Percentiles rank a stretch among this genome's conserved stretches.
phyloP scores from a whole-genome alignment of 2,113 vertebrate genomes.

The Rhinopomastus cyanomelas region DNA sequence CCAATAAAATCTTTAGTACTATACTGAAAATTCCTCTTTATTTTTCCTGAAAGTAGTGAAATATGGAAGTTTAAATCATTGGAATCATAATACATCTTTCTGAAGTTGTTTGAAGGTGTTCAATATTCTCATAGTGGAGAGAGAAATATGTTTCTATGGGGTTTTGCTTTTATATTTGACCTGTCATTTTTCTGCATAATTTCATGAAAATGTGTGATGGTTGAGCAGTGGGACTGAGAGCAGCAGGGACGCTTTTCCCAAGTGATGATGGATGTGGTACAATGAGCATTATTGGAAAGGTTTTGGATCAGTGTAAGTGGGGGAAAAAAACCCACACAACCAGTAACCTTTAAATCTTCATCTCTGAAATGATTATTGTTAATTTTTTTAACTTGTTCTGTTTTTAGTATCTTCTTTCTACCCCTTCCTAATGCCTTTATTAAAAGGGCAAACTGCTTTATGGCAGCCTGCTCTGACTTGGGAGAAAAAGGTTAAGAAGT shows the following conservation, averaged over 20 bases:
- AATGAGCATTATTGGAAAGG: not conserved
- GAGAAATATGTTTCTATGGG: not conserved
- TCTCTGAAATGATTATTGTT: not conserved
- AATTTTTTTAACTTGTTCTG: not conserved
- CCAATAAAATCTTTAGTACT: not conserved
- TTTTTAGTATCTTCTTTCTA: not conserved
- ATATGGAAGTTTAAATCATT: fast-evolving
- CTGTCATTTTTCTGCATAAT: not conserved
- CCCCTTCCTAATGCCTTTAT: not conserved
- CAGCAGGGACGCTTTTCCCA: not conserved
- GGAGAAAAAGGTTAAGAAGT: not conserved
- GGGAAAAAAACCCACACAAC: not conserved
- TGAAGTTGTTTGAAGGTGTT: not conserved
- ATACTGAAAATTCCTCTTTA: fast-evolving
- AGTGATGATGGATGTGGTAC: not conserved
- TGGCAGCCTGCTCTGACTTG: not conserved
- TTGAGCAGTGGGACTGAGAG: not conserved
- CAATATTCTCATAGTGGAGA: not conserved
- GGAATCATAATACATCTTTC: not conserved
- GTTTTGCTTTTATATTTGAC: not conserved
- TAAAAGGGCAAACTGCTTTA: not conserved
- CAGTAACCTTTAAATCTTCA: not conserved
- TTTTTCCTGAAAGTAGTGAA: not conserved
- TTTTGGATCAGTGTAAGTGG: not conserved
- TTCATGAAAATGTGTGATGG: not conserved